Conservation (phyloP, 2,797 vertebrate species). For the Spea hammondii region DNA sequence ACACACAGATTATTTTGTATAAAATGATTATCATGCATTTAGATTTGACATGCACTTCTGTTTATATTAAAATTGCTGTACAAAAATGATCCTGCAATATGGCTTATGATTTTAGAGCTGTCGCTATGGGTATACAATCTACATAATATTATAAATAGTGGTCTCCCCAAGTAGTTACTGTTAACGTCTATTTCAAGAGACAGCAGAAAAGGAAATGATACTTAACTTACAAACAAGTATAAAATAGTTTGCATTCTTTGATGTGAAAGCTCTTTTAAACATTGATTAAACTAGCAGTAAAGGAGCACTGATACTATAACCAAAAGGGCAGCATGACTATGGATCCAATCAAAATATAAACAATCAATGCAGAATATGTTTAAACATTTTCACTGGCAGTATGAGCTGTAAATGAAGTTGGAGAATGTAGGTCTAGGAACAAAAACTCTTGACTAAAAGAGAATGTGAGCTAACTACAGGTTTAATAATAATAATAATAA, state of each 20-base stretch:
- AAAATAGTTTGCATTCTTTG: conserved; percentile 9
- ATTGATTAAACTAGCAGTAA: too few relatives aligned
- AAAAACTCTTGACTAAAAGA: too few relatives aligned
- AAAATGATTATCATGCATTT: not conserved
- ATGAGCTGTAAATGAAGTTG: too few relatives aligned
- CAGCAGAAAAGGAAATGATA: not conserved
- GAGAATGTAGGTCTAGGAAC: too few relatives aligned
- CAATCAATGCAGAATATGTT: too few relatives aligned
- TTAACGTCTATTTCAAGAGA: conserved; percentile 27
- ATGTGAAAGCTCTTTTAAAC: conserved; percentile 8
- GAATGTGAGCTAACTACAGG: too few relatives aligned
- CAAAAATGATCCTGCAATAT: not conserved
- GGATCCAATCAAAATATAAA: too few relatives aligned
- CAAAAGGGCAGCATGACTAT: too few relatives aligned
- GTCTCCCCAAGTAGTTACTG: conserved; percentile 22
- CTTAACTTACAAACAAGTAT: conserved; percentile 13
- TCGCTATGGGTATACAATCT: conserved; percentile 14
- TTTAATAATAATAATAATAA: too few relatives aligned
- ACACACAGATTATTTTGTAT: not conserved
- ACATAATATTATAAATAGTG: conserved; percentile 27
- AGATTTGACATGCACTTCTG: not conserved
- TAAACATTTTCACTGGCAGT: too few relatives aligned
- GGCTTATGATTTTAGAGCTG: not conserved
- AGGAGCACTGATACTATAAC: too few relatives aligned
- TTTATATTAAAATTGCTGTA: not conserved